Conservation (phyloP, 2,797 vertebrate genomes). For the Enteromius anoplus region DNA sequence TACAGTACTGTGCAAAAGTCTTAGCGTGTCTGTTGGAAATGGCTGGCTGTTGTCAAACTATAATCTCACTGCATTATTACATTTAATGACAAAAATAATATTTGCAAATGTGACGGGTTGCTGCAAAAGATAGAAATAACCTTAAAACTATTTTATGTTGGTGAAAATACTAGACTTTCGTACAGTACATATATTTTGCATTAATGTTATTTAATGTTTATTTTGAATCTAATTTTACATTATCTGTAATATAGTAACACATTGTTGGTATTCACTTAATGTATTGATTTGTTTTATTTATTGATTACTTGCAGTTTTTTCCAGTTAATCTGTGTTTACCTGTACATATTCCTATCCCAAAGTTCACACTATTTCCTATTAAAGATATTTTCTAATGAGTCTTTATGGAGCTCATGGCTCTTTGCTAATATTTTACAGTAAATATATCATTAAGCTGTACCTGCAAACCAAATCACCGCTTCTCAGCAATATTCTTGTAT, state of each 20-base stretch:
- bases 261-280: background rate
- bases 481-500: conserved; percentile 66
- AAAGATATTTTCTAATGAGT: too few relatives aligned
- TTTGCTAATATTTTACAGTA: conserved; percentile 17
- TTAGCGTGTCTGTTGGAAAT: too few relatives aligned
- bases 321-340: background rate
- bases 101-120: too few relatives aligned
- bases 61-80: too few relatives aligned
- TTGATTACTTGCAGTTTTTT: background rate
- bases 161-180: too few relatives aligned
- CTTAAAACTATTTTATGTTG: too few relatives aligned
- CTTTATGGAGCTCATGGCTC: background rate
- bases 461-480: conserved; percentile 61
- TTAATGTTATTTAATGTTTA: background rate
- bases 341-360: background rate
- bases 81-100: too few relatives aligned
- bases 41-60: too few relatives aligned
- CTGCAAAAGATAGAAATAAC: too few relatives aligned
- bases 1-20: too few relatives aligned
- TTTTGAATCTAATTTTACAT: background rate
- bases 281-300: background rate
- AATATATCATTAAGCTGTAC: conserved; percentile 44
- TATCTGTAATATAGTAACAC: background rate
- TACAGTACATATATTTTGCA: too few relatives aligned
- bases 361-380: background rate